Evolutionary conservation across 2,888 invertebrate genomes (phyloP).

Genomic region (Amblyteles armatorius): DNA sequence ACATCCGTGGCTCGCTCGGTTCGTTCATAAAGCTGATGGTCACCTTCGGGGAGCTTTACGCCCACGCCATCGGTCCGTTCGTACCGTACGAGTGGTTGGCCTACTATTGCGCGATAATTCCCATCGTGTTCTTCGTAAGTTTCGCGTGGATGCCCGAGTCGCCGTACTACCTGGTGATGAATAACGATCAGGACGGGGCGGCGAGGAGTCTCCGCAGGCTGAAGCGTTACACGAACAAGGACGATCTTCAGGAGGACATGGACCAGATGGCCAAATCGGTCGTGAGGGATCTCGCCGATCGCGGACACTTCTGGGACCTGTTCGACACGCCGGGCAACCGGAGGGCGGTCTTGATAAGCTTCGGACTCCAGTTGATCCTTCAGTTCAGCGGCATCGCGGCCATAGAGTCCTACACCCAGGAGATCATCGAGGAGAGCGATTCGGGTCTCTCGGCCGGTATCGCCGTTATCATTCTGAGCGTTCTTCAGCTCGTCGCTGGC

Average conservation of each 20-base stretch:
- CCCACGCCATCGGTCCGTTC: constrained; percentile 82
- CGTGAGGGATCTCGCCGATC: constrained; percentile 86
- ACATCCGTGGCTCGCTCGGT: constrained; percentile 86
- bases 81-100: constrained; percentile 82
- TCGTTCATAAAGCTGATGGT: constrained; percentile 82
- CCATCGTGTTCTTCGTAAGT: constrained; percentile 85
- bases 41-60: constrained; percentile 82
- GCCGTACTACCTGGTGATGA: constrained; percentile 87
- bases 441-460: constrained; percentile 85
- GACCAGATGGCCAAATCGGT: constrained; percentile 84
- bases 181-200: constrained; percentile 85
- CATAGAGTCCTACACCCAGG: constrained; percentile 87
- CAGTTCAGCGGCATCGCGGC: constrained; percentile 88
- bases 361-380: constrained; percentile 86
- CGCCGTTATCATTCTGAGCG: constrained; percentile 87
- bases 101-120: constrained; percentile 85
- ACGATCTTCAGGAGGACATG: constrained; percentile 82
- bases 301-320: constrained; percentile 79
- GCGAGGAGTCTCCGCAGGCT: constrained; percentile 84
- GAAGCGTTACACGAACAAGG: constrained; percentile 85
- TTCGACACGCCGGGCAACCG: constrained; percentile 86
- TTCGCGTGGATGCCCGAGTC: constrained; percentile 88
- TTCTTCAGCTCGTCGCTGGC: constrained; percentile 86
- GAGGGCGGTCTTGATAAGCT: constrained; percentile 82
- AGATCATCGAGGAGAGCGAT: constrained; percentile 86